Base-by-base conservation (phyloP, 2,113 vertebrate genomes). In the Ophthalmolycus amberensis region DNA sequence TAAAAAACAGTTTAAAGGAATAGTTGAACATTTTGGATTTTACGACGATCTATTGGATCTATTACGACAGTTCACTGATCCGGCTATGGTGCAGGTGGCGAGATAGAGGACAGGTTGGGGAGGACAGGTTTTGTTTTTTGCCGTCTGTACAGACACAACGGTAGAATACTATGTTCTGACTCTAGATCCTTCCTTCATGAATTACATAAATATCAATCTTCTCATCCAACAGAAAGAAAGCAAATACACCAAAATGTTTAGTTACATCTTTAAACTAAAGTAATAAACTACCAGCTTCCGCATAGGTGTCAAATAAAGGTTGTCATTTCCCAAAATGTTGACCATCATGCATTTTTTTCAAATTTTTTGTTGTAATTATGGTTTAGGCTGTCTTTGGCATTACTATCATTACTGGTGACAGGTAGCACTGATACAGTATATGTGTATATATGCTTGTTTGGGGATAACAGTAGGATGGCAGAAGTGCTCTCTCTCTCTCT, bases 401-500 rank as follows among this genome's bases (percentile, higher is more conserved):
- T 77, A 77, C 68, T 81, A 67, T 71, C 71, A 65, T 59, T 38
- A 60, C 62, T 71, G 79, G 32, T 77, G 73, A 66, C 81, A 78
- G 50, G 68, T 58, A 52, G 62, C 38, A 32, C 29, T 58, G 62
- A 65, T 86, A 83, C 62, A 63, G 59, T 29, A 29, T 29, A 29
- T 66, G 15, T 73, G 38, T 77, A 56, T 74, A 54, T 48, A 27
- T 71, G 72, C 25, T 79, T 80, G 80, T 85, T 78, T 84, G 77
- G 42, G 66, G 42, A 83, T 89, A 82, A 80, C 27, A 27, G 46
- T 72, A 22, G 22, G 75, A 66, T 81, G 69, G 80, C 75, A 87
- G 83, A 86, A 82, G 79, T 58, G 80, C 70, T 87, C 79, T 25
- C 25, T 25, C 25, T 25, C 25, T 25, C 85, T 66, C 83, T 40